phyloP scores from a whole-genome alignment of 2,797 vertebrate species.

The Alcedo atthis region DNA sequence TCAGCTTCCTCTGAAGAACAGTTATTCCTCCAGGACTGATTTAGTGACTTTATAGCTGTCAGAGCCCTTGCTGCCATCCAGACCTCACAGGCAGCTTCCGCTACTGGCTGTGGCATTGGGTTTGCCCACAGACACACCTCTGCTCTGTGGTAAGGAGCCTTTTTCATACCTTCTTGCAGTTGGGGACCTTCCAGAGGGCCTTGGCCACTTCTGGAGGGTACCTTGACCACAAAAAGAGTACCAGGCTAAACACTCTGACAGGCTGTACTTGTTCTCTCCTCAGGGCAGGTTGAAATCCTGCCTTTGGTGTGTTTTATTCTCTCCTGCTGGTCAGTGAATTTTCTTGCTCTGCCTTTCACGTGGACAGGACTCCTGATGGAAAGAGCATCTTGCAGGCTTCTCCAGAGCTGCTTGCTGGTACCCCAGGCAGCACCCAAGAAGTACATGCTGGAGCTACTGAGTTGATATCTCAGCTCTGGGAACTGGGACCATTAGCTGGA shows the following conservation, averaged over 20 bases:
- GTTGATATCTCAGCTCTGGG: neutral
- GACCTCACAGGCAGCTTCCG: neutral
- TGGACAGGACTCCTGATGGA: neutral
- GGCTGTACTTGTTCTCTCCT: neutral
- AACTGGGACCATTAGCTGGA: neutral
- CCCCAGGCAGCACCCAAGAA: neutral
- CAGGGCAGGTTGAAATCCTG: neutral
- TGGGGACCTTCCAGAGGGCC: neutral
- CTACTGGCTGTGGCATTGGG: neutral
- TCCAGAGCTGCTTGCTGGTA: neutral
- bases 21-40: neutral
- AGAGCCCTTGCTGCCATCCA: neutral
- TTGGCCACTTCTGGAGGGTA: neutral
- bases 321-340: neutral
- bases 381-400: neutral
- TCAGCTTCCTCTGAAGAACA: neutral
- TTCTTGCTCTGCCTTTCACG: neutral
- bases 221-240: neutral
- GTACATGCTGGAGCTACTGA: neutral
- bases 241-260: neutral
- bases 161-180: fast-evolving
- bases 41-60: neutral
- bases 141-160: neutral
- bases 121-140: neutral
- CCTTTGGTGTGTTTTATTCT: neutral